Evolutionary conservation across 2,888 invertebrate species (phyloP).

Genomic region (Belgica antarctica): DNA sequence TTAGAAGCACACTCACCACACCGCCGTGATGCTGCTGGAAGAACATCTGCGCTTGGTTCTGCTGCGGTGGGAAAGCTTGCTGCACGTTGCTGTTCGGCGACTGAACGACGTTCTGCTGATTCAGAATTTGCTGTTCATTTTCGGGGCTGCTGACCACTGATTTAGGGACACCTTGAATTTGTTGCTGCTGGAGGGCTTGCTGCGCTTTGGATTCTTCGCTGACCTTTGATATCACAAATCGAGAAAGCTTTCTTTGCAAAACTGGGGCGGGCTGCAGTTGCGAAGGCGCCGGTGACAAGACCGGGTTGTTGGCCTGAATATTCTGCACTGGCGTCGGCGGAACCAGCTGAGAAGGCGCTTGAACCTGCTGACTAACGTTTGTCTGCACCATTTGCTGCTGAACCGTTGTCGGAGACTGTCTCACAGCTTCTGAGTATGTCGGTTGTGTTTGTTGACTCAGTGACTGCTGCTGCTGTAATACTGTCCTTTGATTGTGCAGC

Average conservation of each 20-base stretch:
- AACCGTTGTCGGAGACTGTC: slow-evolving; percentile 36
- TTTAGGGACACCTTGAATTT: not conserved
- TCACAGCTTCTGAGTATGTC: slow-evolving; percentile 33
- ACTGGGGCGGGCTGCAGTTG: slow-evolving; percentile 58
- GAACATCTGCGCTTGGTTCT: slow-evolving; percentile 41
- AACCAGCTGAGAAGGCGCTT: not conserved
- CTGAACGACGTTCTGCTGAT: slow-evolving; percentile 23
- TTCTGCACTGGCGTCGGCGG: too few species aligned
- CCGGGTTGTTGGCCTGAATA: not conserved
- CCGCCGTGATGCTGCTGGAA: slow-evolving; percentile 37
- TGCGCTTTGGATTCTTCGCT: slow-evolving; percentile 54
- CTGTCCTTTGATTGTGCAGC: slow-evolving; percentile 45
- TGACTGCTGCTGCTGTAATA: not conserved
- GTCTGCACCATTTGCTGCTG: not conserved
- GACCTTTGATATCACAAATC: slow-evolving; percentile 76
- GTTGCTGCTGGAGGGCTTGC: not conserved
- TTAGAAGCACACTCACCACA: slow-evolving; percentile 41
- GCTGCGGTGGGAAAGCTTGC: slow-evolving; percentile 3
- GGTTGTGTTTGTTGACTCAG: not conserved
- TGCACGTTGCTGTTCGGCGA: slow-evolving; percentile 15
- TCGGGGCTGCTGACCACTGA: slow-evolving; percentile 10
- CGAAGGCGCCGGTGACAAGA: slow-evolving; percentile 3
- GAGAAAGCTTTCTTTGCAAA: slow-evolving; percentile 70
- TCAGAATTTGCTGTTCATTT: slow-evolving; percentile 37
- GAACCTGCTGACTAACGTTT: slow-evolving; percentile 4